These are phyloP conservation scores for Amblyjoppa proteus DNA, from an alignment of 2,888 invertebrate species.

Conservation along the genomic window DNA sequence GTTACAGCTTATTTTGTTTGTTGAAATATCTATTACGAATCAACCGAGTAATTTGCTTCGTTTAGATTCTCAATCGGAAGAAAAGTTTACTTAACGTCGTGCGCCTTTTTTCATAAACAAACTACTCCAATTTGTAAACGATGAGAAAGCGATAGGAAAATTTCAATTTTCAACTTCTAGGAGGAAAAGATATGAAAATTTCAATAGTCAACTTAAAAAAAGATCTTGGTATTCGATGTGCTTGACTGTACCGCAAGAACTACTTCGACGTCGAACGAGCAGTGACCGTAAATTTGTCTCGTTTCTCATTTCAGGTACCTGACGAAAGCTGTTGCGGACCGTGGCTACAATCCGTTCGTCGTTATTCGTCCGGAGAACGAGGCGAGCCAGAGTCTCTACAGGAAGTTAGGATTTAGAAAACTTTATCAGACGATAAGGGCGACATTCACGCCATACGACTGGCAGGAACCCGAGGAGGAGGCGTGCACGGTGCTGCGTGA, in stretches of 20 bases:
- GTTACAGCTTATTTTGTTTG: no score
- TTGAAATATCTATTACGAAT: no score
- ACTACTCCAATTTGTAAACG: no score
- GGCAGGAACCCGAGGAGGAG: constrained; percentile 76
- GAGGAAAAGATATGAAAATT: no score
- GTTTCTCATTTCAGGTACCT: constrained; percentile 80
- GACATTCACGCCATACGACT: constrained; percentile 88
- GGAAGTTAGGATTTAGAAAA: constrained; percentile 93
- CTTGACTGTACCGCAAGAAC: no score
- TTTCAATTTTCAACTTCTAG: no score
- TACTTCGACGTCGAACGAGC: neutral
- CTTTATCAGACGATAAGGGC: constrained; percentile 93
- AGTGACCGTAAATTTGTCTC: neutral
- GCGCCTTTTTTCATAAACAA: no score
- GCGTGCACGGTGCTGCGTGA: constrained; percentile 74
- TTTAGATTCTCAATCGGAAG: no score
- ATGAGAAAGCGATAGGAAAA: no score
- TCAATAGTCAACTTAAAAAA: neutral
- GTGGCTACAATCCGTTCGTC: constrained; percentile 94
- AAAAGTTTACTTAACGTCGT: no score
- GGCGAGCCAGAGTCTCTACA: constrained; percentile 93
- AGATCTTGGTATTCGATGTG: no score
- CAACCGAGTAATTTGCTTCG: no score
- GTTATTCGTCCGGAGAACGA: constrained; percentile 95
- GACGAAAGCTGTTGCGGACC: constrained; percentile 87